Percentiles rank a stretch among this genome's conserved stretches.
Conservation (phyloP, 2,797 vertebrate genomes). For the Hirundo rustica region DNA sequence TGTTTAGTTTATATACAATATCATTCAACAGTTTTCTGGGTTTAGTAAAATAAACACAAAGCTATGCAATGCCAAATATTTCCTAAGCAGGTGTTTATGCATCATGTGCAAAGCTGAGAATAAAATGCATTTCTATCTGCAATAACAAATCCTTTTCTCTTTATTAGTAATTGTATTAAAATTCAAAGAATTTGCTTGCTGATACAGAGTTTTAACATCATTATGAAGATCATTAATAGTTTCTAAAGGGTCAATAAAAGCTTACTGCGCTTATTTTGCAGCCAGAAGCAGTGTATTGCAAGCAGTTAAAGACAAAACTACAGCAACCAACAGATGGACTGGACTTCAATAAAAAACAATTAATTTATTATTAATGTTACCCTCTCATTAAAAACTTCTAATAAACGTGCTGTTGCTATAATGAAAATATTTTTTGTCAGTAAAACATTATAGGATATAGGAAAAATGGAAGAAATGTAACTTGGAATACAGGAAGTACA, state of each 20-base stretch:
- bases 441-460: not conserved
- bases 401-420: not conserved
- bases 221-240: not conserved
- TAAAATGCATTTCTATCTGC: not conserved
- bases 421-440: not conserved
- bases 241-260: constrained; percentile 8
- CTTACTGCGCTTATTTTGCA: not conserved
- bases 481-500: not conserved
- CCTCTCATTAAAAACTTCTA: not conserved
- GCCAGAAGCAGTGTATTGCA: not conserved
- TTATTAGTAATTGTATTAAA: not conserved
- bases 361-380: not conserved
- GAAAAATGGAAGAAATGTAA: not conserved
- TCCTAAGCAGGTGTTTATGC: not conserved
- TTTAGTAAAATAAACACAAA: not conserved
- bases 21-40: not conserved
- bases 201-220: not conserved
- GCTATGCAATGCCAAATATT: not conserved
- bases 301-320: not conserved
- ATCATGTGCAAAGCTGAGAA: not conserved
- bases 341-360: not conserved
- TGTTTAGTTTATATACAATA: not conserved
- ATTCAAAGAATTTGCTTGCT: not conserved
- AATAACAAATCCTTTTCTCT: not conserved
- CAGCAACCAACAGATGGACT: not conserved